A percentile compares a stretch with the other conserved stretches of the same genome.
Conservation (phyloP, 2,113 vertebrate genomes). For the Neogobius melanostomus region DNA sequence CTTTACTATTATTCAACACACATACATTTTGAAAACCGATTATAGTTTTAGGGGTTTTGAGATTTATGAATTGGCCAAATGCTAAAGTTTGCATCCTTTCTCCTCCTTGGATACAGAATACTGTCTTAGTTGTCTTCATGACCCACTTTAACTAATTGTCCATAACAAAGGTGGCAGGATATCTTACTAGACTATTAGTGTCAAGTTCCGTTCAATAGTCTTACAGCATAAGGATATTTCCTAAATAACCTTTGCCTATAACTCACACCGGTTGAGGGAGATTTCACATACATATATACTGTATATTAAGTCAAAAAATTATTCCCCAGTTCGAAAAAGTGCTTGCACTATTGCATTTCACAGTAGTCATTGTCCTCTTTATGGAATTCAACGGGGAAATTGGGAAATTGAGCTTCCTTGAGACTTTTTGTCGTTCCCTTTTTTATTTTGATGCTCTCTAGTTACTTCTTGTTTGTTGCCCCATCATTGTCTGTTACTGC, state of each 20-base stretch:
- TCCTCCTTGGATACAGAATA: conserved; percentile 21
- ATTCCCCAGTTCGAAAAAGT: not conserved
- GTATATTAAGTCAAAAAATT: not conserved
- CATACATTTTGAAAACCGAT: no score
- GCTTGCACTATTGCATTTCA: not conserved
- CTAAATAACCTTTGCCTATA: not conserved
- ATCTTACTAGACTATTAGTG: conserved; percentile 18
- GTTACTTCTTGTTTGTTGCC: not conserved
- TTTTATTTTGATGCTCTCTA: conserved; percentile 29
- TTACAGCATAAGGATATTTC: not conserved
- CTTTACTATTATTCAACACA: no score
- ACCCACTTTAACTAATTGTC: conserved; percentile 39
- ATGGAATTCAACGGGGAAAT: conserved; percentile 10
- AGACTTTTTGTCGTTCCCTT: conserved; percentile 29
- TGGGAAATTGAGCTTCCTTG: conserved; percentile 8
- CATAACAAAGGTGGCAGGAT: conserved; percentile 39
- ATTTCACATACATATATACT: not conserved
- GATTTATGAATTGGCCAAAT: not conserved
- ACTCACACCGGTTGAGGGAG: not conserved
- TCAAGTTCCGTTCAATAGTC: conserved; percentile 30
- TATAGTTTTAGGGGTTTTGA: not conserved
- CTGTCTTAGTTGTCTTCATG: conserved; percentile 18
- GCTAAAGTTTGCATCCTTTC: conserved; percentile 3
- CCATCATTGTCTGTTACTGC: not conserved
- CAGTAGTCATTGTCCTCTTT: not conserved